These are phyloP conservation scores for Mylabris sibirica DNA, from an alignment of 2,888 invertebrate genomes.

Conservation along the genomic window DNA sequence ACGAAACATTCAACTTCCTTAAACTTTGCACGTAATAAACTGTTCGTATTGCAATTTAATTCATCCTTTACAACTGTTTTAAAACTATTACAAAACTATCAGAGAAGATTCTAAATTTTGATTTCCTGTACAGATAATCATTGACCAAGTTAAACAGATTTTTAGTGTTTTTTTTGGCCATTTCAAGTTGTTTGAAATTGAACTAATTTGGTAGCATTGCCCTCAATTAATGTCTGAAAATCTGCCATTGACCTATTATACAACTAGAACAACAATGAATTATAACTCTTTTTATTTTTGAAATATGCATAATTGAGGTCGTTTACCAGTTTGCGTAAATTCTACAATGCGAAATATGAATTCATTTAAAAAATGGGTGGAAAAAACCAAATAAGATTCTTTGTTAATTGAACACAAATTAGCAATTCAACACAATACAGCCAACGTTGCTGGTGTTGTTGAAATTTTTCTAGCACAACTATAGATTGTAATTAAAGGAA, in stretches of 20 bases:
- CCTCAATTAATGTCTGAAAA: neutral
- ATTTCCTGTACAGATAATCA: no score
- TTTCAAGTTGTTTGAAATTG: neutral
- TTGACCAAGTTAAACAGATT: no score
- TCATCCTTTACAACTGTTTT: no score
- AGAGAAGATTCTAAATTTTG: no score
- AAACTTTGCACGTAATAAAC: no score
- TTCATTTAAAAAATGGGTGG: neutral
- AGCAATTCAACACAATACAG: neutral
- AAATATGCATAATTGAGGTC: neutral
- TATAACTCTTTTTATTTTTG: neutral
- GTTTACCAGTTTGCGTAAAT: conserved; percentile 1
- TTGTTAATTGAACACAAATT: neutral
- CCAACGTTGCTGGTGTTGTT: neutral
- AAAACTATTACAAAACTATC: no score
- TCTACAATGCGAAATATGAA: neutral
- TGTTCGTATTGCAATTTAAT: no score
- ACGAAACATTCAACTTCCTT: no score
- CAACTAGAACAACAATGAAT: neutral
- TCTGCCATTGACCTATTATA: conserved; percentile 4
- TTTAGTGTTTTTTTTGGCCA: no score
- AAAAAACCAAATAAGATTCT: neutral
- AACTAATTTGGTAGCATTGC: neutral
- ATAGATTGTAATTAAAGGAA: neutral
- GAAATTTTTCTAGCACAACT: neutral